These are phyloP conservation scores for Phoebastria nigripes DNA, from an alignment of 2,797 vertebrate genomes.

Conservation along the genomic window DNA sequence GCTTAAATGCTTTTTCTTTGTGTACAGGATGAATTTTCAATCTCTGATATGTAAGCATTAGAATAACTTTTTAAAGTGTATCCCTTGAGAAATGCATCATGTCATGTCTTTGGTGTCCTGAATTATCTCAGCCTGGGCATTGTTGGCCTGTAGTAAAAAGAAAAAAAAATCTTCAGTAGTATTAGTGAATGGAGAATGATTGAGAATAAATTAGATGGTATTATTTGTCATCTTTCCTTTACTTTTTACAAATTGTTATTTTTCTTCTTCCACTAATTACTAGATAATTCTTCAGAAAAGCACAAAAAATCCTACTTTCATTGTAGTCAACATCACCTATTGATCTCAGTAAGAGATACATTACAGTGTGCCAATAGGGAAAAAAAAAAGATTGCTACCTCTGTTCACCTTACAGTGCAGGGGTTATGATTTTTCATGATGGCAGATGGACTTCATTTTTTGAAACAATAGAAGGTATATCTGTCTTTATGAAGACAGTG, in stretches of 20 bases:
- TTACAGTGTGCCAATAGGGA: not conserved
- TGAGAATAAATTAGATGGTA: not conserved
- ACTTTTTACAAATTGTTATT: not conserved
- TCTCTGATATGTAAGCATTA: not conserved
- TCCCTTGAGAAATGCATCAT: not conserved
- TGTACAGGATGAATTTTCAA: not conserved
- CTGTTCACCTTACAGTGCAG: not conserved
- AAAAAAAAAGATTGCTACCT: not conserved
- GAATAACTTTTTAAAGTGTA: not conserved
- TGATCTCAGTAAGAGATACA: not conserved
- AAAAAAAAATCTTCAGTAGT: not conserved
- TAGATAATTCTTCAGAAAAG: not conserved
- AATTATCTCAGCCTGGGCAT: not conserved
- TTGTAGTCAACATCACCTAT: fast-evolving
- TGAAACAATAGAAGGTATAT: not conserved
- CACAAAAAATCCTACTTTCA: not conserved
- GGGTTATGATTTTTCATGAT: not conserved
- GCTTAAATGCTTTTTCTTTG: not conserved
- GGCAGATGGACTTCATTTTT: not conserved
- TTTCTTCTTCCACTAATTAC: not conserved
- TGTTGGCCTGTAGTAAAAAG: not conserved
- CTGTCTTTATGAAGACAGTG: not conserved
- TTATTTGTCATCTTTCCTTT: not conserved
- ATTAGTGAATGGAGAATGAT: not conserved
- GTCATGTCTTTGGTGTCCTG: not conserved